Percentiles rank a stretch among this genome's conserved stretches.
Conservation (phyloP, 2,113 vertebrate species). For the Probosciger aterrimus region DNA sequence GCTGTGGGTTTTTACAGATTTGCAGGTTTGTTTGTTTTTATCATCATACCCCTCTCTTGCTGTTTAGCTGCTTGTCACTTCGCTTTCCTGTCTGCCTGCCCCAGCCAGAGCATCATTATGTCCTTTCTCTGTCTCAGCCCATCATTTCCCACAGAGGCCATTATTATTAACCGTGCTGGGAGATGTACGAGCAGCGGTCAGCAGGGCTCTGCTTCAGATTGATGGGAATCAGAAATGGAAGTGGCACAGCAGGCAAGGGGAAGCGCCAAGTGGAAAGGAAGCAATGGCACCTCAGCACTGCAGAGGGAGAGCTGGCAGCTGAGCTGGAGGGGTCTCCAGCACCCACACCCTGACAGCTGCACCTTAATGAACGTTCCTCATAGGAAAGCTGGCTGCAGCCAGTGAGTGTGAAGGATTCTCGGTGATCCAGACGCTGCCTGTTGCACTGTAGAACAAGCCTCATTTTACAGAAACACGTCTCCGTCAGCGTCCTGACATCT, state of each 20-base stretch:
- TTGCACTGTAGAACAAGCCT: constrained; percentile 48
- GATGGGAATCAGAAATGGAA: constrained; percentile 53
- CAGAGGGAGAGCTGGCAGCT: not conserved
- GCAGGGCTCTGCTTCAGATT: constrained; percentile 50
- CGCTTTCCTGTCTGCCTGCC: constrained; percentile 25
- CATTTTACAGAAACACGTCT: constrained; percentile 41
- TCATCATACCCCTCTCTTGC: constrained; percentile 36
- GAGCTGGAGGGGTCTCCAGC: not conserved
- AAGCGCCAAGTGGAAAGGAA: not conserved
- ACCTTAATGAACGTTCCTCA: not conserved
- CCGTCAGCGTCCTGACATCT: constrained; percentile 47
- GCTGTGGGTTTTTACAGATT: constrained; percentile 20
- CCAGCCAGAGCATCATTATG: constrained; percentile 34
- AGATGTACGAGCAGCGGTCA: constrained; percentile 38
- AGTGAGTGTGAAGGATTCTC: not conserved
- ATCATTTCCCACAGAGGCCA: constrained; percentile 47
- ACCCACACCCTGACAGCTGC: not conserved
- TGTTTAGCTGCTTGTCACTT: constrained; percentile 62
- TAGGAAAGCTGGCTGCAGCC: not conserved
- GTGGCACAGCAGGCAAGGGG: not conserved
- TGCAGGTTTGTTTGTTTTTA: constrained; percentile 57
- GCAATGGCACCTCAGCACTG: not conserved
- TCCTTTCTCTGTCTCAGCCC: constrained; percentile 49
- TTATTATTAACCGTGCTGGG: constrained; percentile 49
- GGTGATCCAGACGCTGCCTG: constrained; percentile 5